Percentiles rank a stretch among this genome's conserved stretches.
phyloP scores from a whole-genome alignment of 2,797 vertebrate genomes.

The Rhabdophis nuchalis region DNA sequence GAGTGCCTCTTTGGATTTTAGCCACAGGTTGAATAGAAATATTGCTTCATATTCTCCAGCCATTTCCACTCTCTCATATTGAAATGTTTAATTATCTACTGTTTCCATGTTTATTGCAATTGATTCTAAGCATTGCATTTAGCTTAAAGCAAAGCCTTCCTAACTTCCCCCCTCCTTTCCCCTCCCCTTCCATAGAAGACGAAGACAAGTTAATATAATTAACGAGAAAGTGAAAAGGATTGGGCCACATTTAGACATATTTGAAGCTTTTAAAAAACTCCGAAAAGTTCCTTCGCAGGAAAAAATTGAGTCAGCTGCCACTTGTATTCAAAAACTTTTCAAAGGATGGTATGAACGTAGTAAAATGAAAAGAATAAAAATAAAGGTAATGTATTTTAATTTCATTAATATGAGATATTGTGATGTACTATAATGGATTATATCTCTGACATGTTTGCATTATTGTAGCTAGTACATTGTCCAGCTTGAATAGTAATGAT shows the following conservation, averaged over 20 bases:
- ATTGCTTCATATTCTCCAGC: not conserved
- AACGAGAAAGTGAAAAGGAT: constrained; percentile 55
- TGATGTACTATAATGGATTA: not conserved
- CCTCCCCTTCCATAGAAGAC: constrained; percentile 39
- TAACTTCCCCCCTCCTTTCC: not conserved
- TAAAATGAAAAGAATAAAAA: constrained; percentile 30
- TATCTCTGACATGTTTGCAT: not conserved
- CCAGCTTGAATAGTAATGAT: not conserved
- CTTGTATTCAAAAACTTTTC: constrained; percentile 14
- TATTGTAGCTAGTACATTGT: not conserved
- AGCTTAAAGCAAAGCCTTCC: not conserved
- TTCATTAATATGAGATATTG: not conserved
- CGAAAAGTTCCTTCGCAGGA: not conserved
- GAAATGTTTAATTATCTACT: constrained; percentile 10
- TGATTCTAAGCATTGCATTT: not conserved
- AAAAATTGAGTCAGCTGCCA: constrained; percentile 25
- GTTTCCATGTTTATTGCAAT: not conserved
- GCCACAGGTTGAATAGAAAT: not conserved
- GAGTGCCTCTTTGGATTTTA: not conserved
- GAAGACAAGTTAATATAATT: not conserved
- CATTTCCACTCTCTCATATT: not conserved
- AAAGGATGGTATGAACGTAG: constrained; percentile 47
- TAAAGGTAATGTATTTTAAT: constrained; percentile 34
- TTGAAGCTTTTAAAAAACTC: constrained; percentile 8
- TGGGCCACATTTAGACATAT: constrained; percentile 46